Evolutionary conservation across 2,113 vertebrate species (phyloP).

Genomic region (Brienomyrus brachyistius): DNA sequence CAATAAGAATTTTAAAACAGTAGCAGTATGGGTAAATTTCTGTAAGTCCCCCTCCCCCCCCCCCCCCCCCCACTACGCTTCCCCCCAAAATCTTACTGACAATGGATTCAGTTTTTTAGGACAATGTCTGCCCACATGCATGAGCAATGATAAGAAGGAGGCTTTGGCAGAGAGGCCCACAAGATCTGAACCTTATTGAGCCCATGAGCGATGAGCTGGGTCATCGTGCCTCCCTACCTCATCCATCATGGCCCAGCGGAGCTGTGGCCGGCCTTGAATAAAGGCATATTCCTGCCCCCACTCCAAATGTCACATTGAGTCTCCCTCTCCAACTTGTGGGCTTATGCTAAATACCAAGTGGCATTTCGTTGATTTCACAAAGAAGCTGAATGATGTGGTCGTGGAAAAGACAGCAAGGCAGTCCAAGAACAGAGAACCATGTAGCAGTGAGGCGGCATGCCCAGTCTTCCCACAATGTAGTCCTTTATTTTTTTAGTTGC

Average conservation of each 20-base stretch:
- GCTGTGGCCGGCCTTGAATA: constrained; percentile 45
- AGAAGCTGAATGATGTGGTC: constrained; percentile 23
- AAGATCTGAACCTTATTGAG: constrained; percentile 66
- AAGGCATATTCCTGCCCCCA: constrained; percentile 58
- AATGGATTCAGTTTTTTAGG: constrained; percentile 42
- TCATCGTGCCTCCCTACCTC: constrained; percentile 69
- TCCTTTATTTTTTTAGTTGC: constrained; percentile 96
- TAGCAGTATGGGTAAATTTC: constrained; percentile 16
- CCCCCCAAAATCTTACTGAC: constrained; percentile 37
- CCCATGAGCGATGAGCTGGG: constrained; percentile 71
- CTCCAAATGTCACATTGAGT: constrained; percentile 56
- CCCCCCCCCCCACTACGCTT: constrained; percentile 12
- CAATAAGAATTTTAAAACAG: constrained; percentile 54
- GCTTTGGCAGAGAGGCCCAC: constrained; percentile 45
- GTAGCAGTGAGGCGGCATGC: neutral
- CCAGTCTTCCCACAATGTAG: constrained; percentile 68
- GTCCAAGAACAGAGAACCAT: neutral
- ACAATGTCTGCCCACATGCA: constrained; percentile 62
- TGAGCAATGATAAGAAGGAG: constrained; percentile 41
- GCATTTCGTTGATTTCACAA: neutral
- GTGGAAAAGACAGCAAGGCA: neutral
- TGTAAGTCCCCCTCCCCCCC: neutral
- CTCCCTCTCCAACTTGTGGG: constrained; percentile 32
- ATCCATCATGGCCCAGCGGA: constrained; percentile 69
- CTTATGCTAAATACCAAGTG: constrained; percentile 1